Base-by-base conservation (phyloP, 2,797 vertebrate species). In the Mus spretus region DNA sequence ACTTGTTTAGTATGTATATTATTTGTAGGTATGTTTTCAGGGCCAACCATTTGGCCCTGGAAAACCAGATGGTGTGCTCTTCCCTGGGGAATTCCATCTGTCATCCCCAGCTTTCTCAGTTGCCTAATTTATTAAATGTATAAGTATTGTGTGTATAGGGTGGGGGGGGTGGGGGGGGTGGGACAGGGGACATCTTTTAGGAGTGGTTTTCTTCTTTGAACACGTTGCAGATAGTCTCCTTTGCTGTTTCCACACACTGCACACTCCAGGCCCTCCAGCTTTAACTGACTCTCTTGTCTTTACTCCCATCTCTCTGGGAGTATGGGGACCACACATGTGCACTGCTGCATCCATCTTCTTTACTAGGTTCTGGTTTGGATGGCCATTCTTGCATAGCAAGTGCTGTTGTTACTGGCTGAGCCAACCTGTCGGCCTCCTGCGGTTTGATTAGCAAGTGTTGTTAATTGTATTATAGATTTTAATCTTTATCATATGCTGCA, bases 381-480 rank as follows among this genome's bases (percentile, higher is more conserved):
- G 22, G 3, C 20, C 4, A 15, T 9, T 26, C 50, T 55, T 86
- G 44, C 28, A n/a, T 31, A 26, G 34, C 3, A 88, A 57, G 40
- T 89, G 55, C 79, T 15, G 74, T 70, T 15, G 74, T 70, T 15
- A 70, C 31, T 50, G 63, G 11, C n/a, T 70, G 63, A 53, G 31
- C 19, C 40, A 37, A n/a, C 7, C 47, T 50, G 47, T 7, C 8
- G 47, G 47, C 6, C 8, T 47, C 61, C 61, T 13, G 17, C 13
- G 31, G 80, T 91, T 87, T 95, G 40, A 93, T 94, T 31, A 26
- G 34, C 3, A 88, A 57, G 40, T 91, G 55, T 82, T 15, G 74
- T 77, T 97, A 14, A 70, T 82, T 59, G 20, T 91, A n/a, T 79
- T 70, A 86, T 2, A 65, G 72, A 94, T 93, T 96, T 84, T 92